Base-by-base conservation (phyloP, 2,113 vertebrate genomes). In the Clinocottus analis region DNA sequence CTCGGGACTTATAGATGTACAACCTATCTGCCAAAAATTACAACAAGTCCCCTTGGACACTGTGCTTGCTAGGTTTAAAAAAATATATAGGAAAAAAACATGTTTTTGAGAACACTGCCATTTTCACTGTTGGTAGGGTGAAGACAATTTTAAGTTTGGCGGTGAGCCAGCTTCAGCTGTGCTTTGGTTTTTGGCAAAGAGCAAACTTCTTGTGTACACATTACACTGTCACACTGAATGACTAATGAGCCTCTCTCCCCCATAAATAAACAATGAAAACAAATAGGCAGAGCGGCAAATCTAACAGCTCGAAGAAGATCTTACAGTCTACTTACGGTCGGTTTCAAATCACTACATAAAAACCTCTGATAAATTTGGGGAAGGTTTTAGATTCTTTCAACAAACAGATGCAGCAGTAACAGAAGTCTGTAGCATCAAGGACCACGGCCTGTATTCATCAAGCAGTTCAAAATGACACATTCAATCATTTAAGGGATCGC, bases 221-320 rank as follows among this genome's bases (percentile, higher is more conserved):
- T 90, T 84, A 43, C 77, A 33, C 64, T 71, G 83, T 85, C 88
- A 89, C 78, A 65, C 78, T 60, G 88, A 83, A 88, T 88, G 90
- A 90, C 83, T 89, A 90, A 92, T 86, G 78, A 90, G 73, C n/a
- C 61, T 66, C 45, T 58, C 69, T 75, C 83, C 72, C 71, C 77
- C 80, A 80, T 89, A 71, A 85, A 91, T 91, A 91, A 93, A 87
- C 87, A 90, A 89, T 77, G 51, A 90, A 91, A 87, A 86, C 85
- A 90, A 90, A 92, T 55, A 76, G 33, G 79, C 45, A 55, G 69
- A 74, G 81, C 37, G 74, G 77, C 49, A 47, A 73, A 77, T 35
- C 66, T 49, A 70, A 76, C 64, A 56, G 58, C 63, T 86, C 65
- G 5, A 13, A 25, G 41, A 81, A 43, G 53, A 80, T 82, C 71